These are phyloP conservation scores for Chloroceryle amazona DNA, from an alignment of 2,797 vertebrate genomes.

Conservation along the genomic window DNA sequence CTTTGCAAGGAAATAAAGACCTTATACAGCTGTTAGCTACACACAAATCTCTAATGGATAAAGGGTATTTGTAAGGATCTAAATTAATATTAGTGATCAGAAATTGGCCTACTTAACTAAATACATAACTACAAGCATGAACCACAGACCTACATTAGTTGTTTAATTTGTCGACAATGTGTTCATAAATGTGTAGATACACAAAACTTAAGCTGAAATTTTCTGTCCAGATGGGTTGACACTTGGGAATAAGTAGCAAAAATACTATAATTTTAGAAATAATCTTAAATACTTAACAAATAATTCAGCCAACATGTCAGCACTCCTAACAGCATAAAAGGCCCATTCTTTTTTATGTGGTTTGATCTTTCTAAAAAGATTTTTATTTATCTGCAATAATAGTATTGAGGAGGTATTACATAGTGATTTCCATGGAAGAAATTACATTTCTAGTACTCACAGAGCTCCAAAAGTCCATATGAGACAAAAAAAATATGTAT, in stretches of 20 bases:
- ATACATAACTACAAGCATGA: neutral
- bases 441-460: neutral
- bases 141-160: neutral
- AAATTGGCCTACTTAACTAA: slow-evolving; percentile 17
- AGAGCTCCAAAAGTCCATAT: neutral
- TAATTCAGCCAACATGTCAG: neutral
- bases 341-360: neutral
- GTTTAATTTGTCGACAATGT: neutral
- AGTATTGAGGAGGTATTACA: neutral
- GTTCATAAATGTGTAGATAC: neutral
- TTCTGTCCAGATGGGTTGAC: neutral
- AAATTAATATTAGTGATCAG: slow-evolving; percentile 27
- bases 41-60: neutral
- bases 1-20: neutral
- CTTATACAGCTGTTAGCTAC: neutral
- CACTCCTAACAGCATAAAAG: neutral
- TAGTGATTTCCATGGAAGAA: neutral
- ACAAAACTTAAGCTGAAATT: neutral
- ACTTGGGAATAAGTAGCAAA: neutral
- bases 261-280: neutral
- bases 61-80: neutral
- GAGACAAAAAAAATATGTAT: neutral
- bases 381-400: neutral
- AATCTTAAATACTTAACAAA: neutral
- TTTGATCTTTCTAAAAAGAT: neutral